Base-by-base conservation (phyloP, 1,140 invertebrate species). In the Littorina saxatilis region DNA sequence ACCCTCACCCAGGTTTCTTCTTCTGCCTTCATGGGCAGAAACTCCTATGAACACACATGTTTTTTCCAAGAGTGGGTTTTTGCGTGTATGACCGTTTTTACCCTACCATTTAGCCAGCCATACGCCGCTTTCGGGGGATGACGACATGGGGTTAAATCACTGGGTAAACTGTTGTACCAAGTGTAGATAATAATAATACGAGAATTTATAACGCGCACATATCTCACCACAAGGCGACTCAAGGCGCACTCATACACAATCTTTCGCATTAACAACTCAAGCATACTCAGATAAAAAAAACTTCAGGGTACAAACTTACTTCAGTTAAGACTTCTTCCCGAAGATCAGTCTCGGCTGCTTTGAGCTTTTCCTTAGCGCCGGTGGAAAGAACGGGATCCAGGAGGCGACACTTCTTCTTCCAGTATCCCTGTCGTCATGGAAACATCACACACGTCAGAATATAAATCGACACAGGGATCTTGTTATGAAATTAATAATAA, bases 391-490 rank as follows among this genome's bases (percentile, higher is more conserved):
- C n/a, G 4, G 83, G 82, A 39, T 85, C 86, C 75, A 89, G 77
- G 11, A 89, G 58, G 20, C 81, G 76, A 81, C 83, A 88, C 70
- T 89, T 89, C 76, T 88, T 89, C 79, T 88, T 91, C 88, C 88
- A 90, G 82, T 88, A 91, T 20, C 88, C 88, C 90, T 90, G 79
- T 5, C 82, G 79, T 47, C 76, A 70, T 80, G 35, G 50, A 29
- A 70, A 52, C 27, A 76, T 61, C 40, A 63, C 43, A 40, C 72
- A 58, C 39, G 76, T 20, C 50, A 63, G 52, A 74, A 68, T 29
- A 39, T 27, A 55, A 63, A n/a, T 32, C 35, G 58, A 20, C 1
- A 32, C 23, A 23, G 58, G 37, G 20, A 23, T 23, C 4, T 55
- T 70, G 32, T 17, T 40, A 5, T n/a, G 3, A 80, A 27, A 52